Evolutionary conservation across 2,797 vertebrate species (phyloP), one percentile per base, ranked within the genome.

Genomic region (Coluber constrictor): DNA sequence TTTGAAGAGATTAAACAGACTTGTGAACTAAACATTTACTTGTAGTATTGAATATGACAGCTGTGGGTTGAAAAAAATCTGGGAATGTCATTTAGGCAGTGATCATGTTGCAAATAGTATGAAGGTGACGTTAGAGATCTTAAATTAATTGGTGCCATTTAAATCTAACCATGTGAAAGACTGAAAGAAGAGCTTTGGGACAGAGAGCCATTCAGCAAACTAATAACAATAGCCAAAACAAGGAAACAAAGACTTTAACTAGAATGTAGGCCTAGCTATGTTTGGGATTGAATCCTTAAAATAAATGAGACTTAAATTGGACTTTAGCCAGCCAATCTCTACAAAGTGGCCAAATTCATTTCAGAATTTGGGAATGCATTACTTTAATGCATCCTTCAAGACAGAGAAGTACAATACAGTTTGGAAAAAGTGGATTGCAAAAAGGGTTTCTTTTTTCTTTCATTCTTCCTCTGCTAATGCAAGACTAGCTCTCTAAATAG

Each of bases 1-100:
- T 92, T 93, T 93, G 94, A 94, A 91, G 91, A 93, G 91, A 94
- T 95, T 87, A 15, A 89, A 47, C 86, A 51, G 88, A 88, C 61
- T 93, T 92, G 57, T 95, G 89, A 20, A 86, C 86, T n/a, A 90
- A 63, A 93, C 88, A 6, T 91, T 95, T 94, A 57, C 61, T 94
- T 55, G 66, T 47, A 89, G 91, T 93, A 83, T 55, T 90, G 90
- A 57, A 70, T 94, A 89, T 90, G 37, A 12, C 93, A 88, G 63
- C 88, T 55, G 74, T 60, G 83, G 88, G 88, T 16, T 91, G 23
- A 54, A 20, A 88, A 88, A 93, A 54, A 51, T 92, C 54, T 90
- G 92, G 0, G 74, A 0, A 51, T 51, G 12, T 66, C 83, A 92
- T 83, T 92, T 87, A 86, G 90, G 60, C 18, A 89, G 12, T n/a